These are phyloP conservation scores for Eugnorisma glareosa DNA, from an alignment of 2,888 invertebrate genomes.

Conservation along the genomic window DNA sequence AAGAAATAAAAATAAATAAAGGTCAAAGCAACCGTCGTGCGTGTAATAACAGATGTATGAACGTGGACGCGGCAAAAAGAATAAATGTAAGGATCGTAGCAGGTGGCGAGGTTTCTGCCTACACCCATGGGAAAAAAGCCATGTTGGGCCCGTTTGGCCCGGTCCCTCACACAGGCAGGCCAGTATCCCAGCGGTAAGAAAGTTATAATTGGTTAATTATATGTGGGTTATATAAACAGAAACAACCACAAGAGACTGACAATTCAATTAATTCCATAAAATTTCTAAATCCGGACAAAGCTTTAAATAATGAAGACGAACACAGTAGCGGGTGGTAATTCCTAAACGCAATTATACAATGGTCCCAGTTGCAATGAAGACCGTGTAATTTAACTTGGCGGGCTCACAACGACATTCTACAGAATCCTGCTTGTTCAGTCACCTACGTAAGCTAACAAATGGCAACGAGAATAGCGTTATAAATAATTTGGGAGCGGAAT, in stretches of 20 bases:
- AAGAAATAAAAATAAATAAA: no score
- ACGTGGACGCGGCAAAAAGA: no score
- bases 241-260: background rate
- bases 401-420: slow-evolving; percentile 39
- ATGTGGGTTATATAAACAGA: background rate
- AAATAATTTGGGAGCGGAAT: slow-evolving; percentile 40
- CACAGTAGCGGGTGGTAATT: slow-evolving; percentile 59
- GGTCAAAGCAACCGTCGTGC: no score
- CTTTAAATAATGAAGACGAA: slow-evolving; percentile 52
- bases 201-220: background rate
- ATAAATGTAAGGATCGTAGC: no score
- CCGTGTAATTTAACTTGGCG: slow-evolving; percentile 62
- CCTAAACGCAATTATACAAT: slow-evolving; percentile 70
- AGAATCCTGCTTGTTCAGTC: slow-evolving; percentile 48
- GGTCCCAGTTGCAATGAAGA: slow-evolving; percentile 61
- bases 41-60: no score
- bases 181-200: background rate
- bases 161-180: background rate
- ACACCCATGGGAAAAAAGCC: no score
- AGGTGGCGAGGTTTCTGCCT: no score
- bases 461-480: slow-evolving; percentile 29
- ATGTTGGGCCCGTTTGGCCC: background rate
- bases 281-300: slow-evolving; percentile 33
- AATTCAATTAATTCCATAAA: slow-evolving; percentile 2
- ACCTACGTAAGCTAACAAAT: slow-evolving; percentile 44